Base-by-base conservation (phyloP, 2,797 vertebrate species). In the Fistularia tabacaria region DNA sequence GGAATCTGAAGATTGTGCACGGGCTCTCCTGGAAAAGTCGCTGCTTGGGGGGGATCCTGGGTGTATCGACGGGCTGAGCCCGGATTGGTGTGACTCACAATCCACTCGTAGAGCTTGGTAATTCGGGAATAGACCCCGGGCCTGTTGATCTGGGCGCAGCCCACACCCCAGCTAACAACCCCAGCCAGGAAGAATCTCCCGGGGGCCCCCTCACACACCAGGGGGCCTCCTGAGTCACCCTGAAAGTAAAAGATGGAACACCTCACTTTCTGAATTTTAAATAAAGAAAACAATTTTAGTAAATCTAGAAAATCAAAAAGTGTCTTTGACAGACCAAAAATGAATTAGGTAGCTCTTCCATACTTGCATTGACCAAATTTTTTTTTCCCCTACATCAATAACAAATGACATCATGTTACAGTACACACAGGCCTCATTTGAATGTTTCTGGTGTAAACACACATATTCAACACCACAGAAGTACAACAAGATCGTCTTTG, bases 181-280 rank as follows among this genome's bases (percentile, higher is more conserved):
- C 97, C 96, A 0, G 96, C 97, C 76, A 99, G 78, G 51, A 96
- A 98, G 68, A 97, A 99, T 66, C 89, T 89, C 0, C 94, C 96
- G 0, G 94, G 90, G 0, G 90, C 86, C 55, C 90, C 90, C 74
- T 98, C 92, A 46, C 96, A 99, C 62, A 94, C 94, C 84, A 99
- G 74, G 42, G 97, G 94, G 0, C 97, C 97, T 7, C 97, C 97
- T 0, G 96, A 98, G 78, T 99, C 97, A 7, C 97, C 95, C 97
- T 99, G 77, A 10, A 62, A 44, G 40, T 7, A 25, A 74, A 47
- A 80, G 10, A 79, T 11, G 71, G 40, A 11, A 52, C 11, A 12
- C 36, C 9, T 61, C 9, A 54, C 42, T 46, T 13, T n/a, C 2
- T 3, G 25, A 25, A 25, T 25, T 25, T 25, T 2, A 25, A 40